Evolutionary conservation across 2,888 invertebrate species (phyloP).

Genomic region (Cremastinae sp.): DNA sequence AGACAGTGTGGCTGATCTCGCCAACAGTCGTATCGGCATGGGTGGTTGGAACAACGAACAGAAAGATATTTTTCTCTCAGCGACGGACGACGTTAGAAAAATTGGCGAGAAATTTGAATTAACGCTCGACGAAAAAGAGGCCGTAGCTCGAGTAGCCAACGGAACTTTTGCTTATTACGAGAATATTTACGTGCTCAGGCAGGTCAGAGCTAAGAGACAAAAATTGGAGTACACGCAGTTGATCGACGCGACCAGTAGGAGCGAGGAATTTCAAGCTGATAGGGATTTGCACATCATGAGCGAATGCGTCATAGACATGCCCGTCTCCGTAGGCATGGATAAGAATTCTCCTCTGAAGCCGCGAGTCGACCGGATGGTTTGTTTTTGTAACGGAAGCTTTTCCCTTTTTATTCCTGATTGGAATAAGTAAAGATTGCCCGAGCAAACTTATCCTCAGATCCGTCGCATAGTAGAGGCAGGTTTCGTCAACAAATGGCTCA

Average conservation of each 20-base stretch:
- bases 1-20: slow-evolving; percentile 87
- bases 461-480: slow-evolving; percentile 88
- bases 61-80: slow-evolving; percentile 86
- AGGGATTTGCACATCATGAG: slow-evolving; percentile 89
- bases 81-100: slow-evolving; percentile 85
- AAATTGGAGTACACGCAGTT: slow-evolving; percentile 75
- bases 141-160: slow-evolving; percentile 85
- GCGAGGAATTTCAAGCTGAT: slow-evolving; percentile 69
- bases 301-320: slow-evolving; percentile 90
- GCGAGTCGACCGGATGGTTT: slow-evolving; percentile 84
- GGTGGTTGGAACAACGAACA: slow-evolving; percentile 89
- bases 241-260: slow-evolving; percentile 65
- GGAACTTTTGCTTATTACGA: slow-evolving; percentile 91
- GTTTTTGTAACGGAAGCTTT: not conserved
- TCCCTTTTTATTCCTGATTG: too few species aligned
- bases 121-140: slow-evolving; percentile 83
- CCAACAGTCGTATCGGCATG: slow-evolving; percentile 84
- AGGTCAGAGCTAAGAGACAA: slow-evolving; percentile 84
- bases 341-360: slow-evolving; percentile 90
- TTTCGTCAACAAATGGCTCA: slow-evolving; percentile 89
- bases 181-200: slow-evolving; percentile 86
- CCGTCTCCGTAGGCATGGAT: slow-evolving; percentile 90
- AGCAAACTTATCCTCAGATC: slow-evolving; percentile 79
- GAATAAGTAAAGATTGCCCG: too few species aligned
- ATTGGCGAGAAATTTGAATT: slow-evolving; percentile 86